A percentile compares a stretch with the other conserved stretches of the same genome.
These are phyloP conservation scores for Zygothrica quintamaculata DNA, from an alignment of 2,888 invertebrate species.

Conservation along the genomic window DNA sequence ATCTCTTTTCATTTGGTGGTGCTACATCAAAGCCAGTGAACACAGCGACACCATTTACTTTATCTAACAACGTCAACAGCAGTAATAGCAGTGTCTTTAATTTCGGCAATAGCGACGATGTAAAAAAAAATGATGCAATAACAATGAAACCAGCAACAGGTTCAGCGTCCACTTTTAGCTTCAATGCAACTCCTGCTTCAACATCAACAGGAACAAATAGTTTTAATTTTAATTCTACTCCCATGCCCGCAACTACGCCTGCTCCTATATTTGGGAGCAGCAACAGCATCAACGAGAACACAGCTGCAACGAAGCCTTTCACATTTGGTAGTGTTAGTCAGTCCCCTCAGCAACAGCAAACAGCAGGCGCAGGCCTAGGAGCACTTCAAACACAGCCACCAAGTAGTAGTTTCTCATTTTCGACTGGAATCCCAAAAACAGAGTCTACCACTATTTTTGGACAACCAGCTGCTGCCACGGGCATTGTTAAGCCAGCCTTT, in stretches of 20 bases:
- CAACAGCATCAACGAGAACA: too few relatives aligned
- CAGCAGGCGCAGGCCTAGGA: slow-evolving; percentile 6
- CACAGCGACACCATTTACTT: slow-evolving; percentile 20
- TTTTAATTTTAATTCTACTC: slow-evolving; percentile 18
- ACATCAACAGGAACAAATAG: slow-evolving; percentile 10
- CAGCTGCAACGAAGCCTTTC: slow-evolving; percentile 37
- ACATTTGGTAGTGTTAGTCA: slow-evolving; percentile 40
- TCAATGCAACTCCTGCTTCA: slow-evolving; percentile 12
- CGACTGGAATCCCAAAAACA: slow-evolving; percentile 28
- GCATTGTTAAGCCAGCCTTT: slow-evolving; percentile 52
- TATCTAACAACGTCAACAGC: slow-evolving; percentile 14
- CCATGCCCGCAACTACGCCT: neutral
- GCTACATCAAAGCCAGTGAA: slow-evolving; percentile 26
- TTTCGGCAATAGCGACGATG: slow-evolving; percentile 26
- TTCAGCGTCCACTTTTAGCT: slow-evolving; percentile 13
- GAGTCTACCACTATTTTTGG: slow-evolving; percentile 55
- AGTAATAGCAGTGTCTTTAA: slow-evolving; percentile 23
- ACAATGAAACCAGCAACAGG: slow-evolving; percentile 12
- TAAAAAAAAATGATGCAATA: neutral
- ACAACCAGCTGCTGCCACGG: slow-evolving; percentile 15
- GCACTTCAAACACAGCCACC: slow-evolving; percentile 3
- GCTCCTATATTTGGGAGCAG: slow-evolving; percentile 35
- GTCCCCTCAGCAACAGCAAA: slow-evolving; percentile 35
- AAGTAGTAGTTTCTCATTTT: slow-evolving; percentile 59
- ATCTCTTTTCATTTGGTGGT: slow-evolving; percentile 35